Evolutionary conservation across 1,140 invertebrate genomes (phyloP).

Genomic region (Metopolophium dirhodum): DNA sequence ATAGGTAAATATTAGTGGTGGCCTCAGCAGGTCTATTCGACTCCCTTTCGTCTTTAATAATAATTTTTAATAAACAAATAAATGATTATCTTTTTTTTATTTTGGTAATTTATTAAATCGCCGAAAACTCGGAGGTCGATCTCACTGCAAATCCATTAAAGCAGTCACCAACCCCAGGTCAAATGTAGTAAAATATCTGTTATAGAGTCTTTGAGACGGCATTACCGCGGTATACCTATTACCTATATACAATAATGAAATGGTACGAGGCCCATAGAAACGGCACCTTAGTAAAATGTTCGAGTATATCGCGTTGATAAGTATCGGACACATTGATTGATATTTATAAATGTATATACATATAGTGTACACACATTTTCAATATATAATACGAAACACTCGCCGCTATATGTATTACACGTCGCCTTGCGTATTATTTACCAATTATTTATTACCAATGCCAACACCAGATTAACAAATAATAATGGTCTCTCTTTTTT

Average conservation of each 20-base stretch:
- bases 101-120: no score
- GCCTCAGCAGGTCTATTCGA: no score
- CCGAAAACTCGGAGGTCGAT: no score
- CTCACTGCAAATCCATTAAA: no score
- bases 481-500: neutral
- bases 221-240: neutral
- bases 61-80: no score
- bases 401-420: neutral
- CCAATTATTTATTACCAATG: slow-evolving; percentile 46
- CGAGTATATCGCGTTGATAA: neutral
- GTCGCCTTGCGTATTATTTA: slow-evolving; percentile 27
- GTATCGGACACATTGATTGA: slow-evolving; percentile 33
- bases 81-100: no score
- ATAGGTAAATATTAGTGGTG: neutral
- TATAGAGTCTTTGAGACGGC: neutral
- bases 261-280: neutral
- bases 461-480: slow-evolving; percentile 33
- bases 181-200: neutral
- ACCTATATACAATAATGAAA: neutral
- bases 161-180: no score
- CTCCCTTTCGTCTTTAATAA: no score
- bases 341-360: neutral
- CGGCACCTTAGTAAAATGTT: neutral
- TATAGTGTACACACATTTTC: neutral
- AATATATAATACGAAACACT: neutral